A percentile compares a stretch with the other conserved stretches of the same genome.
Evolutionary conservation across 2,888 invertebrate genomes (phyloP).

Genomic region (Nomada fabriciana): DNA sequence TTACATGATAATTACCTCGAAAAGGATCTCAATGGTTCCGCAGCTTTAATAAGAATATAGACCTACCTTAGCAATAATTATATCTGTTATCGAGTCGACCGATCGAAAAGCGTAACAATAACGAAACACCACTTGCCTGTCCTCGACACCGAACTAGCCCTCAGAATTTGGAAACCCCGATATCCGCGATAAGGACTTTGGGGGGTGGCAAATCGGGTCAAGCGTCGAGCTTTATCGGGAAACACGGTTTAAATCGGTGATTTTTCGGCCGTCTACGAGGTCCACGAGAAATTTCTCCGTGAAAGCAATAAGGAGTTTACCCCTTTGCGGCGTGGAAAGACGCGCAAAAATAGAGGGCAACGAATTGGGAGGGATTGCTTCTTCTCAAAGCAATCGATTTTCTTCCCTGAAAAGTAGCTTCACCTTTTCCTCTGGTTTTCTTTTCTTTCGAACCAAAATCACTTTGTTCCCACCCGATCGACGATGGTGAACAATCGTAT

Average conservation of each 20-base stretch:
- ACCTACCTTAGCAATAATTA: too few species aligned
- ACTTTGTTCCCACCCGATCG: neutral
- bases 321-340: neutral
- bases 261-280: neutral
- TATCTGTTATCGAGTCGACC: too few species aligned
- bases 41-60: too few species aligned
- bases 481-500: neutral
- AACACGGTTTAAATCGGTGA: conserved; percentile 4
- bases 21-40: too few species aligned
- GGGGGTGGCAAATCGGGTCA: conserved; percentile 7
- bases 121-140: too few species aligned
- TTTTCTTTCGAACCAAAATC: neutral
- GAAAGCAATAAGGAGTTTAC: neutral
- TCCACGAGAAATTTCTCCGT: conserved; percentile 10
- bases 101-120: too few species aligned
- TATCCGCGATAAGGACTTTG: neutral
- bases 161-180: neutral
- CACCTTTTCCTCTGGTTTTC: neutral
- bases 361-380: neutral
- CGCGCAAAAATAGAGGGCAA: neutral
- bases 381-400: neutral
- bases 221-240: conserved; percentile 3
- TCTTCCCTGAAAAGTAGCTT: neutral
- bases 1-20: too few species aligned
- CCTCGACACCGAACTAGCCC: neutral